These are phyloP conservation scores for Amphiprion clarkii DNA, from an alignment of 2,797 vertebrate genomes.

Conservation along the genomic window DNA sequence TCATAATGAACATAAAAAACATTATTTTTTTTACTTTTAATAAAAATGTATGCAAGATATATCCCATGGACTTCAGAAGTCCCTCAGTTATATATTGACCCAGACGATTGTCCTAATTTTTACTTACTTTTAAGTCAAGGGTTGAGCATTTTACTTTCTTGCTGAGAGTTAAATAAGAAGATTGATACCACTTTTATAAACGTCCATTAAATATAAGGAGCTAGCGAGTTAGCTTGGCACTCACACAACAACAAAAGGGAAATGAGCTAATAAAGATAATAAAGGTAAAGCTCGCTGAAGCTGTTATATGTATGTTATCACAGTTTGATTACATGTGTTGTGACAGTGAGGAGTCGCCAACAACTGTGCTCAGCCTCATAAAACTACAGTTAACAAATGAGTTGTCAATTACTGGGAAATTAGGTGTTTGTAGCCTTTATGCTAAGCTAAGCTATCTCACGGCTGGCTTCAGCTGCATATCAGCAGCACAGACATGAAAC, in stretches of 20 bases:
- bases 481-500: too few relatives aligned
- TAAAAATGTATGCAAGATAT: too few relatives aligned
- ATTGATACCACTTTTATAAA: background rate
- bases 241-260: background rate
- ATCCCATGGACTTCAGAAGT: too few relatives aligned
- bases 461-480: too few relatives aligned
- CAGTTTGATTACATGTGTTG: background rate
- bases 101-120: too few relatives aligned
- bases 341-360: background rate
- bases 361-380: background rate
- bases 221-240: background rate
- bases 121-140: too few relatives aligned
- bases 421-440: background rate
- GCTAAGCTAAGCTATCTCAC: background rate
- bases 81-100: too few relatives aligned
- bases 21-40: too few relatives aligned
- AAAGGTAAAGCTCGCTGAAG: background rate
- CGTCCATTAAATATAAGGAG: background rate
- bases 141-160: background rate
- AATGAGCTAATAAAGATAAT: background rate
- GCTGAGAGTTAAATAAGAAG: background rate
- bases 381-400: background rate
- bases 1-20: too few relatives aligned
- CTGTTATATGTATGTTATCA: too few relatives aligned
- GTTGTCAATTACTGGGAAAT: background rate